Conservation (phyloP, 2,797 vertebrate species). For the Acanthopagrus latus region DNA sequence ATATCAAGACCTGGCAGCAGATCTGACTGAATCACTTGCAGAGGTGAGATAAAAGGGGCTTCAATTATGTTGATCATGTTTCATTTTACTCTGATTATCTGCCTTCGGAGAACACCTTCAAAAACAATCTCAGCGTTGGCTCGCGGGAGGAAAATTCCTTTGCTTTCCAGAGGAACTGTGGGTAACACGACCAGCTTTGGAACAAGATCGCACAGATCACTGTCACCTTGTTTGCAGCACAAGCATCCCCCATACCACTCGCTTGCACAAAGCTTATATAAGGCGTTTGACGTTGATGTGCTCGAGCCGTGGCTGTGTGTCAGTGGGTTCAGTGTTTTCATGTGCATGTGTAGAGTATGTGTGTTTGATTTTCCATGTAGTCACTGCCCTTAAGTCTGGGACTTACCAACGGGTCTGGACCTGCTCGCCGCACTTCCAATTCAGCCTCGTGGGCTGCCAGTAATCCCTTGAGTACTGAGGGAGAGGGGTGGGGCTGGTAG, state of each 20-base stretch:
- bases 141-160: conserved; percentile 43
- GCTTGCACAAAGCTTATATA: conserved; percentile 62
- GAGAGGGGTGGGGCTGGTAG: conserved; percentile 61
- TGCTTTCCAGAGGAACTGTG: conserved; percentile 47
- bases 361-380: conserved; percentile 86
- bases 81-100: conserved; percentile 65
- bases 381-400: conserved; percentile 81
- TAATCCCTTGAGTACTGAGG: conserved; percentile 80
- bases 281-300: conserved; percentile 64
- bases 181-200: conserved; percentile 61
- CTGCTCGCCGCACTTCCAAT: conserved; percentile 80
- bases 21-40: conserved; percentile 42
- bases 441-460: conserved; percentile 74
- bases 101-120: conserved; percentile 17
- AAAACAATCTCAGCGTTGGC: conserved; percentile 50
- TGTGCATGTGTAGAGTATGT: conserved; percentile 72
- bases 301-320: conserved; percentile 64
- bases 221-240: conserved; percentile 61
- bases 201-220: conserved; percentile 75
- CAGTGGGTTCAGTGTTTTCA: conserved; percentile 80
- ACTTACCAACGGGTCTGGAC: conserved; percentile 82
- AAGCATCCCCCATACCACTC: conserved; percentile 49
- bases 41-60: conserved; percentile 46
- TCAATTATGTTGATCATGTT: conserved; percentile 65
- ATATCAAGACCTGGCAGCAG: conserved; percentile 56